phyloP scores from a whole-genome alignment of 1,140 invertebrate species.

The Papilio glaucus region DNA sequence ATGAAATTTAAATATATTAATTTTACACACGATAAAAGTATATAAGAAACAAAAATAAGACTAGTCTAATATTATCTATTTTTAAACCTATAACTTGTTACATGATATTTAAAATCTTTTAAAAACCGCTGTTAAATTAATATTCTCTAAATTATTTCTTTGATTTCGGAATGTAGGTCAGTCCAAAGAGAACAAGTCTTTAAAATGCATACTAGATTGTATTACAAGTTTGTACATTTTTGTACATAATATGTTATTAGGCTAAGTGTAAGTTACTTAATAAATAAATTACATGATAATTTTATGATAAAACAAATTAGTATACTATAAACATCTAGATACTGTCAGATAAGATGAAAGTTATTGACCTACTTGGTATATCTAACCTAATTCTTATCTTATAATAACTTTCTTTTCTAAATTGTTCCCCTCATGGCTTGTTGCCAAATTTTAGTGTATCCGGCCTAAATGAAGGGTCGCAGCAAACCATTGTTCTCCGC shows the following conservation, averaged over 20 bases:
- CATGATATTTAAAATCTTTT: too few species aligned
- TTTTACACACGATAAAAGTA: too few species aligned
- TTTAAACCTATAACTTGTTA: too few species aligned
- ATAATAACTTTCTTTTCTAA: constrained; percentile 37
- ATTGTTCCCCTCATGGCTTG: constrained; percentile 28
- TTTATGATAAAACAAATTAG: neutral
- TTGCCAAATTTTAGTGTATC: constrained; percentile 37
- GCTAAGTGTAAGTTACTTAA: neutral
- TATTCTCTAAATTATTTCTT: too few species aligned
- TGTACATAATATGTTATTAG: neutral
- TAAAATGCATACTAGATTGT: too few species aligned
- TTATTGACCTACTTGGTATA: constrained; percentile 35
- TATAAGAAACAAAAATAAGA: too few species aligned
- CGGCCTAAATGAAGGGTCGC: constrained; percentile 31
- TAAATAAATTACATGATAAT: neutral
- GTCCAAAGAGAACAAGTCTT: too few species aligned
- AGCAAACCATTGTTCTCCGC: constrained; percentile 29
- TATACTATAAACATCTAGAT: neutral
- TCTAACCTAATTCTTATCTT: constrained; percentile 30
- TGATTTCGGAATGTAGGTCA: too few species aligned
- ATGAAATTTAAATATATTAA: too few species aligned
- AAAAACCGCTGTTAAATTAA: too few species aligned
- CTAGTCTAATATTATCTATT: too few species aligned
- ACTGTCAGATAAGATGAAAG: constrained; percentile 2
- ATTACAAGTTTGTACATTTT: too few species aligned